Base-by-base conservation (phyloP, 2,888 invertebrate genomes). In the Elmis aenea region DNA sequence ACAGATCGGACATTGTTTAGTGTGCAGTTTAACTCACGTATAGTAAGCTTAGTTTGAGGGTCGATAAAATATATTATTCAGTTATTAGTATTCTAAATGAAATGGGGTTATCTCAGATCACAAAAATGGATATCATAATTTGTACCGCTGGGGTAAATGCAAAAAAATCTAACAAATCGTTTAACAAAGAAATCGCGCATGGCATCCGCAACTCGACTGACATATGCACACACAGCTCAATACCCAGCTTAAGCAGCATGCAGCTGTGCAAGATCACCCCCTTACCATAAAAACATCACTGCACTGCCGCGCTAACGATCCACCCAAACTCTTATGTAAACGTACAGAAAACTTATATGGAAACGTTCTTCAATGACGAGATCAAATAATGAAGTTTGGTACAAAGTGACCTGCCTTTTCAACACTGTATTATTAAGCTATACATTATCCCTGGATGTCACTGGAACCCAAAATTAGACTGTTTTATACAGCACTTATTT, bases 331-430 rank as follows among this genome's bases (percentile, higher is more conserved):
- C 23, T 26, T 34, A 33, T 26, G 23, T 21, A 20, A 16, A 16
- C 26, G 21, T 34, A 44, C 50, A 46, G 62, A 40, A 54, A 60
- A 44, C 43, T 57, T 42, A 44, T 45, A 13, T 24, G 59, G 62
- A 45, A 44, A 57, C 44, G 43, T 45, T 39, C 54, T 46, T 48
- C 55, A 55, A 50, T 61, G 62, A 64, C 62, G 57, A 63, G 63
- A 62, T 58, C 61, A 61, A 63, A 66, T 67, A 66, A 67, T 67
- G 65, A 63, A 67, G 60, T 66, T 62, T 61, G 59, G 64, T 65
- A 66, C 62, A 66, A 64, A 66, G 63, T 67, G 67, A 67, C 66
- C 67, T 68, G 68, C 67, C 68, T 68, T 68, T 68, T 68, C 66
- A 67, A 66, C 67, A 65, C 64, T 64, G 62, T 54, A 67, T 67